phyloP scores from a whole-genome alignment of 2,113 vertebrate genomes.

The Psephotus haematonotus region DNA sequence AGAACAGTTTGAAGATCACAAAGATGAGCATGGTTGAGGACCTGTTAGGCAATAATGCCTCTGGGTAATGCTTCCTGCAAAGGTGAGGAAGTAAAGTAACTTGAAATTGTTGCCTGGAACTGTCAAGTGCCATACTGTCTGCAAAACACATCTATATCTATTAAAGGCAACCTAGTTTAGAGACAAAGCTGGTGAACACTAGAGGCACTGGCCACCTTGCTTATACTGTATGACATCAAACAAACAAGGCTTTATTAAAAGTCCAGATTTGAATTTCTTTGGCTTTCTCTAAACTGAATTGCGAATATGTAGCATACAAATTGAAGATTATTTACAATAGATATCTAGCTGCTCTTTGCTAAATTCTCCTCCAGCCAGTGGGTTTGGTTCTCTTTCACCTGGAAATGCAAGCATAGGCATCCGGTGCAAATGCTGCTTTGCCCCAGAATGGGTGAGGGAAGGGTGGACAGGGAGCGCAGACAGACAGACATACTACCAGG shows the following conservation, averaged over 20 bases:
- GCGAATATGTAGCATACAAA: not conserved
- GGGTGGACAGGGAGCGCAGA: not conserved
- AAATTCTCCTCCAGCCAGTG: fast-evolving
- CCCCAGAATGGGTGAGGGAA: not conserved
- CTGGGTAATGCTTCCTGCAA: not conserved
- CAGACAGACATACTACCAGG: not conserved
- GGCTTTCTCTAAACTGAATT: not conserved
- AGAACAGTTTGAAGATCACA: not conserved
- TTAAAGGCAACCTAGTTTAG: not conserved
- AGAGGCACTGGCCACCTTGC: not conserved
- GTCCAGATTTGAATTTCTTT: not conserved
- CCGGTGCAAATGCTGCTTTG: not conserved
- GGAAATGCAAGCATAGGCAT: not conserved
- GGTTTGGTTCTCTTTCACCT: not conserved
- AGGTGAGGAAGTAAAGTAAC: not conserved
- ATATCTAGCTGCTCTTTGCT: not conserved
- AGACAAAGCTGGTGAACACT: not conserved
- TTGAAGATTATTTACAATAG: not conserved
- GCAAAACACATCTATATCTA: not conserved
- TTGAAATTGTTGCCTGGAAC: not conserved
- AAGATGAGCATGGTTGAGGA: not conserved
- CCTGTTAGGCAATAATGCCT: not conserved
- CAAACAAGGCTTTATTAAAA: not conserved
- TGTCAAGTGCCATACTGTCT: not conserved
- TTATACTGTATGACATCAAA: not conserved